phyloP scores from a whole-genome alignment of 2,797 vertebrate genomes.

The Periophthalmus magnuspinnatus region DNA sequence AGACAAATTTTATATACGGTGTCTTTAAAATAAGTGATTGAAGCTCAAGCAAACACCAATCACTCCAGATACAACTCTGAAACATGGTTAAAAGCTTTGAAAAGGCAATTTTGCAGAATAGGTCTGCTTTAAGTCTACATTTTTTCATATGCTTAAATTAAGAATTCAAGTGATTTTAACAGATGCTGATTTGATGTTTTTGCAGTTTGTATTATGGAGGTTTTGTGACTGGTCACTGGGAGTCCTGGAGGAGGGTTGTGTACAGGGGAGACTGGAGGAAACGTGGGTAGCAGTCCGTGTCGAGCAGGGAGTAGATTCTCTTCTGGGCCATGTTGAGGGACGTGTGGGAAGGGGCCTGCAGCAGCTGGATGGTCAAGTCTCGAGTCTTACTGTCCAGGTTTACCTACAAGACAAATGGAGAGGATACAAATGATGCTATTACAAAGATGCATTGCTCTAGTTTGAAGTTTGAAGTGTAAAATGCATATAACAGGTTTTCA shows the following conservation, averaged over 20 bases:
- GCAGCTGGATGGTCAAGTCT: slow-evolving; percentile 78
- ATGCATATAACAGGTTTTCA: no score
- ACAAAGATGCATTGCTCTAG: not conserved
- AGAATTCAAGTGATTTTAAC: no score
- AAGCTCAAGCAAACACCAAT: no score
- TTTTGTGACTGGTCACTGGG: slow-evolving; percentile 12
- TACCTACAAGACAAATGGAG: slow-evolving; percentile 64
- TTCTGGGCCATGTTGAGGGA: slow-evolving; percentile 79
- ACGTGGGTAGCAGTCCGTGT: slow-evolving; percentile 82
- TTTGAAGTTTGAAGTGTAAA: no score
- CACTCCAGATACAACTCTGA: no score
- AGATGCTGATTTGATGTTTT: not conserved
- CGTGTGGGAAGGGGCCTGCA: slow-evolving; percentile 78
- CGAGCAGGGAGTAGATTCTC: slow-evolving; percentile 81
- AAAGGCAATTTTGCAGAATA: no score
- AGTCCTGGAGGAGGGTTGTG: slow-evolving; percentile 62
- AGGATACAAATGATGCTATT: not conserved
- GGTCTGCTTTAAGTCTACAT: no score
- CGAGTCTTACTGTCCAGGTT: slow-evolving; percentile 84
- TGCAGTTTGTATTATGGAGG: not conserved
- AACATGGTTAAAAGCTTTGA: no score
- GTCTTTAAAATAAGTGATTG: no score
- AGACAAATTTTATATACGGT: no score
- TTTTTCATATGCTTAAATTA: no score
- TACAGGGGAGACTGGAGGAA: slow-evolving; percentile 83